Percentiles rank a stretch among this genome's conserved stretches.
Evolutionary conservation across 2,113 vertebrate species (phyloP).

Genomic region (Lota lota): DNA sequence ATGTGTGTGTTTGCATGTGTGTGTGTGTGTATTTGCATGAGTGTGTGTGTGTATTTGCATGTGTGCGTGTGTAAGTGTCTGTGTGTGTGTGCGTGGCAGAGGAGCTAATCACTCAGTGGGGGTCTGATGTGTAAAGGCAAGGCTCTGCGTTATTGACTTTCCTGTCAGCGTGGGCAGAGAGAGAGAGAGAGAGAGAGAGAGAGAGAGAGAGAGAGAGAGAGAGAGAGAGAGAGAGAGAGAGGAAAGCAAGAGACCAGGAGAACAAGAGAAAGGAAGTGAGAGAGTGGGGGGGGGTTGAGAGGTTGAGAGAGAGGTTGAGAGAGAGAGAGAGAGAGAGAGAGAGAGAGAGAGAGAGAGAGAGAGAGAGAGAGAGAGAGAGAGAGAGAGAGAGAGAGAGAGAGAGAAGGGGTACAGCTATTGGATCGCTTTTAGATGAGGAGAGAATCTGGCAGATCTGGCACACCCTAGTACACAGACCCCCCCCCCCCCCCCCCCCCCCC

Average conservation of each 20-base stretch:
- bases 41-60: slow-evolving; percentile 31
- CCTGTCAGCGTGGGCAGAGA: slow-evolving; percentile 58
- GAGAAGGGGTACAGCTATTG: slow-evolving; percentile 53
- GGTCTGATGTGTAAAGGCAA: slow-evolving; percentile 66
- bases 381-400: slow-evolving; percentile 31
- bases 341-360: slow-evolving; percentile 1
- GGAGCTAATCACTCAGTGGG: slow-evolving; percentile 69
- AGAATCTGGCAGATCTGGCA: slow-evolving; percentile 15
- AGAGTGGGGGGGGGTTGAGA: neutral
- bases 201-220: slow-evolving; percentile 5
- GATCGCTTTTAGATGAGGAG: slow-evolving; percentile 34
- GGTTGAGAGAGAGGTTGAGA: slow-evolving; percentile 4
- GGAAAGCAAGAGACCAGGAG: neutral
- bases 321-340: neutral
- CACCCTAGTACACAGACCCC: slow-evolving; percentile 4
- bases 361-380: slow-evolving; percentile 1
- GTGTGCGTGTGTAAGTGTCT: no score
- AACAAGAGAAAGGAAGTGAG: neutral
- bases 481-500: neutral
- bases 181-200: neutral
- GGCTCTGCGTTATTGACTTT: slow-evolving; percentile 64
- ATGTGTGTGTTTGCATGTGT: slow-evolving; percentile 15
- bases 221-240: neutral
- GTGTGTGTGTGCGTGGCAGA: slow-evolving; percentile 29
- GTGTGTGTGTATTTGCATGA: neutral